Conservation (phyloP, 2,888 invertebrate genomes). For the Listrodromus nycthemerus region DNA sequence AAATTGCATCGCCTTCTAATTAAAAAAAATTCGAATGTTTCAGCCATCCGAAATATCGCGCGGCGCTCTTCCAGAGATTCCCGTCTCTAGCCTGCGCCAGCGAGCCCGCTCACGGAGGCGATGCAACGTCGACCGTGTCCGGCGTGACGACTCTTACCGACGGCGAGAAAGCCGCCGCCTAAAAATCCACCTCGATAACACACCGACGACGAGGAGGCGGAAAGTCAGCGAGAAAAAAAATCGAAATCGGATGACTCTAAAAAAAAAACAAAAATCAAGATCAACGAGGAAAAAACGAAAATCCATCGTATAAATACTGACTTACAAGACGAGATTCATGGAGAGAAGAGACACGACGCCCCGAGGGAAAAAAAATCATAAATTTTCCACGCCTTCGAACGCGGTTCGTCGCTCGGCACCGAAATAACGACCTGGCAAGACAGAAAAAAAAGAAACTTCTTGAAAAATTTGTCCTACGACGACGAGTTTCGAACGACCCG, state of each 20-base stretch:
- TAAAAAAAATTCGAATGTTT: conserved; percentile 11
- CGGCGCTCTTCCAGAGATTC: conserved; percentile 91
- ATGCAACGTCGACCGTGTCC: conserved; percentile 88
- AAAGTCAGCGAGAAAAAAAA: neutral
- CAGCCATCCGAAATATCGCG: conserved; percentile 92
- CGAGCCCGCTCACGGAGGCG: conserved; percentile 82
- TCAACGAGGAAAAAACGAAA: too few relatives aligned
- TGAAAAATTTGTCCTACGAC: conserved; percentile 61
- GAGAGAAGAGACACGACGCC: too few relatives aligned
- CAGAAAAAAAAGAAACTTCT: conserved; percentile 31
- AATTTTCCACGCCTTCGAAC: too few relatives aligned
- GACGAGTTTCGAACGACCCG: conserved; percentile 72
- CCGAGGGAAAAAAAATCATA: too few relatives aligned
- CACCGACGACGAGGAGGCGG: conserved; percentile 3
- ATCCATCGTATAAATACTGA: too few relatives aligned
- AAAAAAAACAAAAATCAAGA: neutral
- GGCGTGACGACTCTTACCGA: conserved; percentile 89
- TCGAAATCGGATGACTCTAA: neutral
- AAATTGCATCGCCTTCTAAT: neutral
- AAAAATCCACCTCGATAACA: conserved; percentile 75
- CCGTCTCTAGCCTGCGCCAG: conserved; percentile 90
- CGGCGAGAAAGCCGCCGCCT: conserved; percentile 89
- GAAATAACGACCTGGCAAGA: neutral
- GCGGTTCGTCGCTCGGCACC: neutral
- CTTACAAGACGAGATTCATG: too few relatives aligned